These are phyloP conservation scores for Erythrolamprus reginae DNA, from an alignment of 2,113 vertebrate species.

Conservation along the genomic window DNA sequence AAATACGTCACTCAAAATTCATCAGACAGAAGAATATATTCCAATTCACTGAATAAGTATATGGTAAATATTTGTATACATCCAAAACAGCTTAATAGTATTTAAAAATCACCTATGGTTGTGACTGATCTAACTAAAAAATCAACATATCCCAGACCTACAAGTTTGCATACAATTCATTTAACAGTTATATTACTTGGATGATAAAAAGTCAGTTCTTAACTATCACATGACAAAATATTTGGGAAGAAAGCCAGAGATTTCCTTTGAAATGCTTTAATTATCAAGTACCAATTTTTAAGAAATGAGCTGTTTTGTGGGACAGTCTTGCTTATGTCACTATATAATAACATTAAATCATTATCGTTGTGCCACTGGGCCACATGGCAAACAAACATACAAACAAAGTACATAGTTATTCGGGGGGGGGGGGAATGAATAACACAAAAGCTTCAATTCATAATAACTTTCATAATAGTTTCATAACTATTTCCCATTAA, in stretches of 20 bases:
- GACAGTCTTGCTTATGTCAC: fast-evolving
- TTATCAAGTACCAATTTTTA: constrained; percentile 5
- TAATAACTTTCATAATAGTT: too few species aligned
- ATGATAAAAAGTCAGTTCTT: not conserved
- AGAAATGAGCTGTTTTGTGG: not conserved
- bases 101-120: not conserved
- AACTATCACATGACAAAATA: constrained; percentile 18
- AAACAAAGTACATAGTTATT: not conserved
- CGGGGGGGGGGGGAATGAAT: fast-evolving
- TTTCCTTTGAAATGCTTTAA: constrained; percentile 35
- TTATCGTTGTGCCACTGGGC: not conserved
- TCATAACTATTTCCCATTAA: not conserved
- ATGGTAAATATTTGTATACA: not conserved
- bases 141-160: not conserved
- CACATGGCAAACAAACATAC: not conserved
- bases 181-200: constrained; percentile 18
- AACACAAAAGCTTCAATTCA: not conserved
- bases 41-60: not conserved
- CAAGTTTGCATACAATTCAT: not conserved
- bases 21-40: not conserved
- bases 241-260: constrained; percentile 17
- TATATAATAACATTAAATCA: not conserved
- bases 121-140: not conserved
- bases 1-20: not conserved
- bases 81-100: not conserved